phyloP scores from a whole-genome alignment of 2,888 invertebrate species.

The Elaeidobius kamerunicus region DNA sequence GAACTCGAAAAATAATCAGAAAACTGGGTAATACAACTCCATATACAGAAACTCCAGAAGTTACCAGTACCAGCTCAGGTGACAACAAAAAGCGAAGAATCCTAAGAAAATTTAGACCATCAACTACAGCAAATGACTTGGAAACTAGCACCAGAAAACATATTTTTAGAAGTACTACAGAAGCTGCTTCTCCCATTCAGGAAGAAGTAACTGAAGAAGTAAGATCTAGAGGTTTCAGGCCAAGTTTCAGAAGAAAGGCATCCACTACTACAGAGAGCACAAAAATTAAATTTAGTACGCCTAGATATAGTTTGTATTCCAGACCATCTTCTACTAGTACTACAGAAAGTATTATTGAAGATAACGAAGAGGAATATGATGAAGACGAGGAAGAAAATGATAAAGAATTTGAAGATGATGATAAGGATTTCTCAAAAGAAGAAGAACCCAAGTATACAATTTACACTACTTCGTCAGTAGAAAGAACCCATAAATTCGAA shows the following conservation, averaged over 20 bases:
- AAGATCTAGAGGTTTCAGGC: constrained; percentile 3
- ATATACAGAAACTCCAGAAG: constrained; percentile 8
- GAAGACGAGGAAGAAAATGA: constrained; percentile 7
- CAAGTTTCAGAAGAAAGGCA: constrained; percentile 5
- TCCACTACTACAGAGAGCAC: no score
- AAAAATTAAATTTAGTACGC: no score
- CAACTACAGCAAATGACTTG: constrained; percentile 7
- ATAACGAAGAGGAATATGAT: constrained; percentile 27
- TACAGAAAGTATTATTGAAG: constrained; percentile 4
- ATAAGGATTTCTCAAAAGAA: constrained; percentile 7
- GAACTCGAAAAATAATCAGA: constrained; percentile 46
- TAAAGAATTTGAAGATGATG: constrained; percentile 7
- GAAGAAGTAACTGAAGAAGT: background rate
- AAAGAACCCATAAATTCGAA: constrained; percentile 27
- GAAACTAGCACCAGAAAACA: constrained; percentile 5
- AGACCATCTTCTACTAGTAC: constrained; percentile 14
- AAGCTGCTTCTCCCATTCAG: background rate
- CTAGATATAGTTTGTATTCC: constrained; percentile 10
- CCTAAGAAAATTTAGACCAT: constrained; percentile 43
- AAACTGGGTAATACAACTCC: constrained; percentile 39
- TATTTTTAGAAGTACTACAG: background rate
- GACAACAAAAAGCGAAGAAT: constrained; percentile 37
- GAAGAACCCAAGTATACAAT: constrained; percentile 26
- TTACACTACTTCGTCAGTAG: constrained; percentile 24
- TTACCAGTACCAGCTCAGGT: background rate